A percentile compares a stretch with the other conserved stretches of the same genome.
These are phyloP conservation scores for Pachyseris speciosa DNA, from an alignment of 64 coral and sea anemone genomes.

Conservation along the genomic window DNA sequence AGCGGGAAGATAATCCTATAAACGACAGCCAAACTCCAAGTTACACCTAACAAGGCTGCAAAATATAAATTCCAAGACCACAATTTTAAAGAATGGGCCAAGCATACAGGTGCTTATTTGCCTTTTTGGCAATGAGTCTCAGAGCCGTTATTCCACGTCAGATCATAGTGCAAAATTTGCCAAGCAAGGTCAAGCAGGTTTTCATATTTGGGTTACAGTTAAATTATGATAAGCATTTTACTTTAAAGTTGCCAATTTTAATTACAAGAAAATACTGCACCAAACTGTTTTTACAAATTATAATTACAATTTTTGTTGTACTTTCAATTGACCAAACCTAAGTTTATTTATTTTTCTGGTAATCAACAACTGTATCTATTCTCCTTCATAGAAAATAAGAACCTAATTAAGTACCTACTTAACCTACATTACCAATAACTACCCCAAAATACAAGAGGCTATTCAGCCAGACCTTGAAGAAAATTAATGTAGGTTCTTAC, in stretches of 20 bases:
- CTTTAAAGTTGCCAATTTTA: slow-evolving; percentile 1
- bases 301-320: slow-evolving; percentile 15
- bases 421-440: slow-evolving; percentile 13
- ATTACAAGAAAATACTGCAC: background rate
- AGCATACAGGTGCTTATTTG: background rate
- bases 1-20: background rate
- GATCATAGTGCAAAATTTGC: slow-evolving; percentile 9
- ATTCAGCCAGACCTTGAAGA: slow-evolving; percentile 3
- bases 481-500: slow-evolving; percentile 34
- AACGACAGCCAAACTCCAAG: background rate
- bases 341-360: slow-evolving; percentile 1
- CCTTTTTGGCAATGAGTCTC: background rate
- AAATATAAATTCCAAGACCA: background rate
- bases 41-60: background rate
- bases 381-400: background rate
- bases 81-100: background rate
- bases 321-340: background rate
- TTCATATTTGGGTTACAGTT: slow-evolving; percentile 10
- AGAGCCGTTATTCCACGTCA: background rate
- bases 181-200: slow-evolving; percentile 11
- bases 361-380: background rate
- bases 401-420: background rate
- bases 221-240: background rate
- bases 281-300: slow-evolving; percentile 2
- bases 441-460: slow-evolving; percentile 11